Evolutionary conservation across 2,797 vertebrate genomes (phyloP).

Genomic region (Trichosurus vulpecula): DNA sequence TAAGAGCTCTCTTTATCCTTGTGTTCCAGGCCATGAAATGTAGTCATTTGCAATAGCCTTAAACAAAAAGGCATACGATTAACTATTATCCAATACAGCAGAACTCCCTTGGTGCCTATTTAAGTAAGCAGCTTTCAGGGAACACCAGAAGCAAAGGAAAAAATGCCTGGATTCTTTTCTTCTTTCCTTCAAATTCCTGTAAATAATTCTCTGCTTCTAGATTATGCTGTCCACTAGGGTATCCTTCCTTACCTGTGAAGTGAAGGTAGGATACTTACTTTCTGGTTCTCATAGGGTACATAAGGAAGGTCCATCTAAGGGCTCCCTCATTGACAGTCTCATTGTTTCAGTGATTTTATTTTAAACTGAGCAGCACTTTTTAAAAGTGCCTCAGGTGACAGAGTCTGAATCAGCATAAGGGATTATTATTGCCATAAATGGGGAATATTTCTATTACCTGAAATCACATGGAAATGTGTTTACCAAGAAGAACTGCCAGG

Average conservation of each 20-base stretch:
- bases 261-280: conserved; percentile 17
- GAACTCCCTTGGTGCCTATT: not conserved
- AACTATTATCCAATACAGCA: not conserved
- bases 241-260: not conserved
- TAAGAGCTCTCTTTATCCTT: conserved; percentile 40
- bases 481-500: conserved; percentile 20
- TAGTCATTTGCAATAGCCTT: conserved; percentile 49
- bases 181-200: not conserved
- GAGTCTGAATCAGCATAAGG: conserved; percentile 25
- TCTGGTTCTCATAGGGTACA: not conserved
- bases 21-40: conserved; percentile 43
- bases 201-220: conserved; percentile 3
- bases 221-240: not conserved
- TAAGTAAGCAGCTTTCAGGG: conserved; percentile 32
- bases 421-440: conserved; percentile 14
- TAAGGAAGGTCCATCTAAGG: not conserved
- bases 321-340: not conserved
- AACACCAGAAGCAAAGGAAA: conserved; percentile 4
- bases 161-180: conserved; percentile 12
- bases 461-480: conserved; percentile 49
- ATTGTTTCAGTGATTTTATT: not conserved
- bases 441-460: conserved; percentile 51
- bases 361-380: conserved; percentile 26
- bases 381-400: not conserved
- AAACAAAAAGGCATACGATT: conserved; percentile 52